Evolutionary conservation across 2,797 vertebrate genomes (phyloP).

Genomic region (Hoplostethus atlanticus): DNA sequence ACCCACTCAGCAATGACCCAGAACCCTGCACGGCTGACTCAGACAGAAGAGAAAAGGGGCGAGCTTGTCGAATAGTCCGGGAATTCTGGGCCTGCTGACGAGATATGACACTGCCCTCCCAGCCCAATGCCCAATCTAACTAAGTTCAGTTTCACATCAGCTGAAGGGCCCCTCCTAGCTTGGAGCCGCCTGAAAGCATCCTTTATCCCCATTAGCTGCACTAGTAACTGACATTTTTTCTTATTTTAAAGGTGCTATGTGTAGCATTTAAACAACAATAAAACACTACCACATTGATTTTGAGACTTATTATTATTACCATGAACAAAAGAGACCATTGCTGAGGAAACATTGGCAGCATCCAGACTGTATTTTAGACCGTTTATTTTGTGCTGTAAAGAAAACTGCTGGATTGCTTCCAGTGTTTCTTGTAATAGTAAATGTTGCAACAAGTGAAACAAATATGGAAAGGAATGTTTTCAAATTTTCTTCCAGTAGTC

Average conservation of each 20-base stretch:
- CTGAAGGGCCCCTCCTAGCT: neutral
- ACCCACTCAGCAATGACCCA: conserved; percentile 18
- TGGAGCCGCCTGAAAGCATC: too few species aligned
- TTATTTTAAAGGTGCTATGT: neutral
- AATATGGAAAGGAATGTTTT: too few species aligned
- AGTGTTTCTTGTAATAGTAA: too few species aligned
- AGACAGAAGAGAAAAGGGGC: neutral
- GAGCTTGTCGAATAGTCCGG: neutral
- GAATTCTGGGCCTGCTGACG: neutral
- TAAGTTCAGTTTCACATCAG: neutral
- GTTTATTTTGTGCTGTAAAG: too few species aligned
- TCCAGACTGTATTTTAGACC: too few species aligned
- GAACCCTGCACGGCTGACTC: neutral
- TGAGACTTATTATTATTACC: conserved; percentile 4
- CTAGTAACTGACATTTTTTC: conserved; percentile 10
- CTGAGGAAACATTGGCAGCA: neutral
- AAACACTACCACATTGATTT: conserved; percentile 15
- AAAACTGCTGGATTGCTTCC: too few species aligned
- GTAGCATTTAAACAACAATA: conserved; percentile 2
- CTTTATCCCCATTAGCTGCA: too few species aligned
- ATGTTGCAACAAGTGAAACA: too few species aligned
- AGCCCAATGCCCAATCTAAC: neutral
- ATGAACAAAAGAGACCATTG: conserved; percentile 20
- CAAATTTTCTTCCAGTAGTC: too few species aligned
- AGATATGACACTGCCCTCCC: neutral